These are phyloP conservation scores for Hirudo medicinalis DNA, from an alignment of 1,140 invertebrate genomes.

Conservation along the genomic window DNA sequence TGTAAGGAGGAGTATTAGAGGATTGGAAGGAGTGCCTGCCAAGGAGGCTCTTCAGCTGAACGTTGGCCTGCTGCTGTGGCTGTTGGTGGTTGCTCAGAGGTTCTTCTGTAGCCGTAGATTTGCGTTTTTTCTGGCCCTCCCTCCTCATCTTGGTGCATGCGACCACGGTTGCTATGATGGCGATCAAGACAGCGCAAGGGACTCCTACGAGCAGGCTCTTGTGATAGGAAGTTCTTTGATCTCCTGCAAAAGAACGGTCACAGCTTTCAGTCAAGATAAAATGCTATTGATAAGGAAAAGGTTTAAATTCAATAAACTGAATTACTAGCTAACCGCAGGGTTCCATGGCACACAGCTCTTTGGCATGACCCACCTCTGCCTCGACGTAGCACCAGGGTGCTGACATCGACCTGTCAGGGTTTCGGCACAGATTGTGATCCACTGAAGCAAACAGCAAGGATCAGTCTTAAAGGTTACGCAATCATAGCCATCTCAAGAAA, in stretches of 20 bases:
- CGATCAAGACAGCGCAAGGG: background rate
- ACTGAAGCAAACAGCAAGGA: slow-evolving; percentile 37
- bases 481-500: too few species aligned
- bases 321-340: background rate
- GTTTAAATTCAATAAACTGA: background rate
- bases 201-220: background rate
- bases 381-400: slow-evolving; percentile 76
- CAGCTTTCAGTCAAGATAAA: background rate
- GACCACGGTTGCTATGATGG: background rate
- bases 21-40: background rate
- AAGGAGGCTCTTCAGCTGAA: background rate
- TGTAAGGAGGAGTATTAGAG: background rate
- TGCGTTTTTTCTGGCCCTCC: background rate
- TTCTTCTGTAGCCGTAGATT: background rate
- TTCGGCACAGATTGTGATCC: slow-evolving; percentile 79
- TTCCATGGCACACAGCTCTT: slow-evolving; percentile 10
- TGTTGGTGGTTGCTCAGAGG: background rate
- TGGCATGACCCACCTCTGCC: background rate
- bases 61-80: background rate
- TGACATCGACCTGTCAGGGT: slow-evolving; percentile 62
- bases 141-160: background rate
- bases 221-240: background rate
- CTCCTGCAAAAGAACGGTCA: background rate
- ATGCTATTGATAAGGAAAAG: background rate
- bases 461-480: too few species aligned